phyloP scores from a whole-genome alignment of 1,140 invertebrate genomes.

The Zaprionus africanus region DNA sequence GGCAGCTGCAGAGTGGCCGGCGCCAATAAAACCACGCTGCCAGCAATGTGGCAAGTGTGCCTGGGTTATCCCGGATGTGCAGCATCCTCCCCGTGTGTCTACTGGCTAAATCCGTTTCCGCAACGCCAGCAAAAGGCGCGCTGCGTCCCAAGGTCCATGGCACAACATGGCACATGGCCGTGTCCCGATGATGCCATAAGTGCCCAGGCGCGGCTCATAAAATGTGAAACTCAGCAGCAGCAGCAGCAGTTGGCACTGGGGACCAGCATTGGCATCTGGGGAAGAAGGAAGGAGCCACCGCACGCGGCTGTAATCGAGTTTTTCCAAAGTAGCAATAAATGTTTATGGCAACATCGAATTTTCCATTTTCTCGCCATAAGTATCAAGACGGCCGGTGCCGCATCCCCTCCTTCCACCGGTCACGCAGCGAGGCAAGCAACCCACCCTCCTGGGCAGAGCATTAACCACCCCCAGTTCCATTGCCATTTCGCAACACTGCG shows the following conservation, averaged over 20 bases:
- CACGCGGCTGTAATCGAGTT: conserved; percentile 71
- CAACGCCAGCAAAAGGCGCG: conserved; percentile 8
- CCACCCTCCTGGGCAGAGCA: neutral
- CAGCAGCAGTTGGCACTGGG: conserved; percentile 46
- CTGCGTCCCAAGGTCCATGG: neutral
- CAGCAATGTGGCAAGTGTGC: conserved; percentile 12
- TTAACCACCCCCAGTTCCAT: conserved; percentile 2
- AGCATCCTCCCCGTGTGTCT: conserved; percentile 26
- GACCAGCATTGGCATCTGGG: neutral
- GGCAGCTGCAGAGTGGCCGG: conserved; percentile 44
- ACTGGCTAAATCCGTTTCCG: conserved; percentile 75
- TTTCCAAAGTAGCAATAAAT: conserved; percentile 81
- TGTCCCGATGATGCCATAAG: conserved; percentile 74
- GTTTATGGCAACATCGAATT: conserved; percentile 82
- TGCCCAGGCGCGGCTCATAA: conserved; percentile 76
- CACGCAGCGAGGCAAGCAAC: neutral
- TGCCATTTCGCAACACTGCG: conserved; percentile 37
- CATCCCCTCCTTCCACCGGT: neutral
- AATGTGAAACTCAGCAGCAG: conserved; percentile 59
- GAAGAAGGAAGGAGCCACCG: conserved; percentile 4
- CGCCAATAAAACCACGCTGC: conserved; percentile 44
- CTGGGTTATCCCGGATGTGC: conserved; percentile 5
- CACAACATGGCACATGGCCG: conserved; percentile 11
- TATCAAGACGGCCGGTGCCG: conserved; percentile 77
- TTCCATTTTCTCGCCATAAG: conserved; percentile 81